phyloP scores from a whole-genome alignment of 2,113 vertebrate species.

The Mormyrus iriodes region DNA sequence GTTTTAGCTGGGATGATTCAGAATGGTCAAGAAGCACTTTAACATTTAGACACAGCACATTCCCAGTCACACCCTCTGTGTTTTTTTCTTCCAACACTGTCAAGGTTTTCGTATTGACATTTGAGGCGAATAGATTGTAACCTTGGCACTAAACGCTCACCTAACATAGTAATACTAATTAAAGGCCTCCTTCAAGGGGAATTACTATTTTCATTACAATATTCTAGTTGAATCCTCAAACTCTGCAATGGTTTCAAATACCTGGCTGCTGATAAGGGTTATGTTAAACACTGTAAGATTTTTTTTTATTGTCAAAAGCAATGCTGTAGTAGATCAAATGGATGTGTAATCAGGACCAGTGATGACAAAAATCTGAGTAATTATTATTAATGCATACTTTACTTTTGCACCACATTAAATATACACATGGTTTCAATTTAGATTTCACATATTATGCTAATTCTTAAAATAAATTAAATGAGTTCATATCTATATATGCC shows the following conservation, averaged over 20 bases:
- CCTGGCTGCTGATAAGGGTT: not conserved
- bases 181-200: not conserved
- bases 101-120: not conserved
- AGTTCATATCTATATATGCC: not conserved
- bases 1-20: not conserved
- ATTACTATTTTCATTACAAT: not conserved
- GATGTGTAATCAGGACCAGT: not conserved
- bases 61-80: not conserved
- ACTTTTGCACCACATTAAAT: not conserved
- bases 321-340: not conserved
- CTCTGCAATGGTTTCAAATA: not conserved
- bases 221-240: not conserved
- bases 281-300: not conserved
- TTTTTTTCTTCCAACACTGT: not conserved
- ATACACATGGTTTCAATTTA: not conserved
- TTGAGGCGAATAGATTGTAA: not conserved
- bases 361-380: not conserved
- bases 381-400: not conserved
- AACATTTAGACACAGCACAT: not conserved
- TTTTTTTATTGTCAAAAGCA: not conserved
- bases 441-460: not conserved
- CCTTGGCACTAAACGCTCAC: not conserved
- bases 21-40: not conserved
- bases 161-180: not conserved
- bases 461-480: not conserved